Evolutionary conservation across 2,113 vertebrate genomes (phyloP), one percentile per base, ranked within the genome.

Genomic region (Neolamprologus modestus): DNA sequence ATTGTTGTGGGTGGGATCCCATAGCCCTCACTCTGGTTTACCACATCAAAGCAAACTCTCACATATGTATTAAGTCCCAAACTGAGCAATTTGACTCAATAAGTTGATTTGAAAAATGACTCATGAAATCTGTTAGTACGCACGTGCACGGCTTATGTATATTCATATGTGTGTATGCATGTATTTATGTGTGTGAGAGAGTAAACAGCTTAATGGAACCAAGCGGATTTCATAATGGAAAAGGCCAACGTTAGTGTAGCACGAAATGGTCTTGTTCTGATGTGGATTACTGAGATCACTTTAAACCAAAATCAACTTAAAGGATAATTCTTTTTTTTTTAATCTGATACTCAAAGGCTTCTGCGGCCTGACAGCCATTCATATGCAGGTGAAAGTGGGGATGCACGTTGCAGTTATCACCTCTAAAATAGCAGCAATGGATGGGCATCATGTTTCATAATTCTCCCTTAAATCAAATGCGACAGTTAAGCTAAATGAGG

Each of bases 1-100:
- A 97, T 98, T 98, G 98, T 98, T 97, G 97, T 97, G 97, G 96
- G 97, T 96, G 96, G 97, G 97, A 97, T 97, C 97, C 97, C 98
- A 98, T 98, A 98, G 97, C 94, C 96, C 93, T 95, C 92, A 82
- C 96, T 97, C 96, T 96, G 97, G 96, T 97, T 97, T 95, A 96
- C 96, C 97, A 98, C 98, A 98, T 98, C 98, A 99, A 98, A 98
- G 97, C 95, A 96, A 96, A 96, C 94, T 94, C 97, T 97, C 95
- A 97, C 97, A 96, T 97, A 97, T 97, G 97, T 97, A 98, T 98
- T 97, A 97, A 76, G 52, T 86, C 28, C 83, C 68, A 84, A 85
- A 66, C 83, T 83, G 76, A 84, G 71, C 84, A 81, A 68, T 88
- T 86, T 78, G 63, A 88, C 88, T 89, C 57, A 35, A 85, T 80